Percentiles rank a stretch among this genome's conserved stretches.
phyloP scores from a whole-genome alignment of 2,113 vertebrate species.

The Polyodon spathula region DNA sequence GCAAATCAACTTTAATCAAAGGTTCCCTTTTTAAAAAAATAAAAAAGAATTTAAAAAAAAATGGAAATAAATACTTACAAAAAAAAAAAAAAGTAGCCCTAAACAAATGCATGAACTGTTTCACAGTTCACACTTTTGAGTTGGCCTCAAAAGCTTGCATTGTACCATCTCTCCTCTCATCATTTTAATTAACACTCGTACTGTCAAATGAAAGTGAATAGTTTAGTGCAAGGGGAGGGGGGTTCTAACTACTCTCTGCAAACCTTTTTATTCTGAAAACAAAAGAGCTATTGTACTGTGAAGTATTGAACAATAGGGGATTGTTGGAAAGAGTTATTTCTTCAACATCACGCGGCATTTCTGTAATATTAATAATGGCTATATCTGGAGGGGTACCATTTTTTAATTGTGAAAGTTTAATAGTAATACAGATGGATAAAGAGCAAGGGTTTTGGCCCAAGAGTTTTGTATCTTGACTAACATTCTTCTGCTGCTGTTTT shows the following conservation, averaged over 20 bases:
- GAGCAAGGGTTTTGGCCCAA: no score
- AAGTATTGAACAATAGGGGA: background rate
- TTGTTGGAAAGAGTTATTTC: background rate
- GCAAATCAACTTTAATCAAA: no score
- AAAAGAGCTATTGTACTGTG: background rate
- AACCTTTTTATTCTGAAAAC: no score
- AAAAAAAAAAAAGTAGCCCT: no score
- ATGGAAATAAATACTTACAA: no score
- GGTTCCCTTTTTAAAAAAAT: no score
- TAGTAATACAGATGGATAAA: no score
- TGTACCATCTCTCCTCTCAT: background rate
- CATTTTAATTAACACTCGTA: constrained; percentile 4
- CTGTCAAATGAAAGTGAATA: background rate
- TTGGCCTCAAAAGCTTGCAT: background rate
- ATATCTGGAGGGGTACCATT: background rate
- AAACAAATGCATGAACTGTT: no score
- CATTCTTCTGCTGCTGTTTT: no score
- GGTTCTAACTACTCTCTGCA: background rate
- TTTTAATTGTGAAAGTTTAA: background rate
- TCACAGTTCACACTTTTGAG: background rate
- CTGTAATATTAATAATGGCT: background rate
- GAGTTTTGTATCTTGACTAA: no score
- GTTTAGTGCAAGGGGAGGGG: background rate
- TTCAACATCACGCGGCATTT: background rate
- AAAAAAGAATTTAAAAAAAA: no score